Evolutionary conservation across 2,888 invertebrate genomes (phyloP).

Genomic region (Nomada fabriciana): DNA sequence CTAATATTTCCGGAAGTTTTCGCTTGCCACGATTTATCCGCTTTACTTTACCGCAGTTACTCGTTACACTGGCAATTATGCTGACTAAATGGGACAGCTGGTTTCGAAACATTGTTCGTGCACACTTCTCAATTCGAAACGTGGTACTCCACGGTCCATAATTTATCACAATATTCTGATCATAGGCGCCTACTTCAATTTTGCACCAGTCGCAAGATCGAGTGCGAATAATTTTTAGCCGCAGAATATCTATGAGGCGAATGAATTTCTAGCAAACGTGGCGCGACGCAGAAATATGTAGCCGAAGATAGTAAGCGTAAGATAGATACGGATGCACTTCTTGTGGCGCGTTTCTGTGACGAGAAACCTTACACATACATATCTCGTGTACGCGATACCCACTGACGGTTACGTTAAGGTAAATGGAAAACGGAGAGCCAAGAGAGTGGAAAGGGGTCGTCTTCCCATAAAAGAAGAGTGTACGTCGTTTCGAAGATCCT

Average conservation of each 20-base stretch:
- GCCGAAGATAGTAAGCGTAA: conserved; percentile 2
- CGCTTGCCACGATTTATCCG: too few species aligned
- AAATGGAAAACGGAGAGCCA: conserved; percentile 46
- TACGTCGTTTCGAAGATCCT: conserved; percentile 10
- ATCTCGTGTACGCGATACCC: conserved; percentile 46
- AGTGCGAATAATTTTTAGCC: neutral
- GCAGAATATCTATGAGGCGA: neutral
- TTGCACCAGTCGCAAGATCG: neutral
- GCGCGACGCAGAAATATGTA: neutral
- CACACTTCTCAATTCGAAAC: too few species aligned
- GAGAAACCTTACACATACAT: conserved; percentile 58
- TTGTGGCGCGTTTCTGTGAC: conserved; percentile 32
- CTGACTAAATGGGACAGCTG: too few species aligned
- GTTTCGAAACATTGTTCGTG: too few species aligned
- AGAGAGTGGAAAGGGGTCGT: conserved; percentile 50
- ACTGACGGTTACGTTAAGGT: conserved; percentile 35
- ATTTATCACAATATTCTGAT: too few species aligned
- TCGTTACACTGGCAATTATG: too few species aligned
- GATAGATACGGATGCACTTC: conserved; percentile 27
- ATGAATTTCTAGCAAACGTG: neutral
- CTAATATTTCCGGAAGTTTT: too few species aligned
- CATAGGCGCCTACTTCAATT: neutral
- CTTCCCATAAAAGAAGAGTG: conserved; percentile 38
- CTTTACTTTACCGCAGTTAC: too few species aligned
- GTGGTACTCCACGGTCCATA: too few species aligned